Percentiles rank a stretch among this genome's conserved stretches.
These are phyloP conservation scores for Gambusia holbrooki DNA, from an alignment of 2,113 vertebrate species.

Conservation along the genomic window DNA sequence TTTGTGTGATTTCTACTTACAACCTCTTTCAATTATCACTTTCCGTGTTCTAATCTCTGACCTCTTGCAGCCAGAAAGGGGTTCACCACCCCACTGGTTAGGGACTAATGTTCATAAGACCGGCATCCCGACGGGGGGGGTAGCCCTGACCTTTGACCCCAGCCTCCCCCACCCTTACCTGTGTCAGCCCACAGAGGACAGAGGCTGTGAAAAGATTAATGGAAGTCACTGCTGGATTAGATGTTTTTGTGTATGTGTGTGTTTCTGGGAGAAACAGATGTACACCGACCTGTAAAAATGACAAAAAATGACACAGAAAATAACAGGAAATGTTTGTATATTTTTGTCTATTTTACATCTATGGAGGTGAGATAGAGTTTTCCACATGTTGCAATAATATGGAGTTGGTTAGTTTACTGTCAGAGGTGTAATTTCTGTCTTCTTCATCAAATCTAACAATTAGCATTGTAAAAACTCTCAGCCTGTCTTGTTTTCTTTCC, in stretches of 20 bases:
- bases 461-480: conserved; percentile 47
- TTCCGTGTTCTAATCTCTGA: conserved; percentile 38
- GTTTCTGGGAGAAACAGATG: conserved; percentile 15
- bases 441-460: conserved; percentile 43
- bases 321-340: neutral
- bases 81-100: conserved; percentile 57
- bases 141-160: conserved; percentile 63
- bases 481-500: conserved; percentile 31
- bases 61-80: conserved; percentile 41
- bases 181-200: conserved; percentile 72
- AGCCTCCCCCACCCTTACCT: conserved; percentile 64
- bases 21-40: conserved; percentile 30
- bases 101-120: conserved; percentile 70
- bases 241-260: conserved; percentile 52
- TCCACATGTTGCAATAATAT: neutral
- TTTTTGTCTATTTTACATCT: neutral
- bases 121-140: conserved; percentile 58
- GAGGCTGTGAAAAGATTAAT: conserved; percentile 74
- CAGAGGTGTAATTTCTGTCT: conserved; percentile 28
- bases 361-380: neutral
- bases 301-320: neutral
- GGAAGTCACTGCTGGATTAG: conserved; percentile 54
- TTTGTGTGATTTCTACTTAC: neutral
- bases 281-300: conserved; percentile 5
- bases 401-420: conserved; percentile 5